Evolutionary conservation across 2,797 vertebrate species (phyloP).

Genomic region (Spinibarbus caldwelli): DNA sequence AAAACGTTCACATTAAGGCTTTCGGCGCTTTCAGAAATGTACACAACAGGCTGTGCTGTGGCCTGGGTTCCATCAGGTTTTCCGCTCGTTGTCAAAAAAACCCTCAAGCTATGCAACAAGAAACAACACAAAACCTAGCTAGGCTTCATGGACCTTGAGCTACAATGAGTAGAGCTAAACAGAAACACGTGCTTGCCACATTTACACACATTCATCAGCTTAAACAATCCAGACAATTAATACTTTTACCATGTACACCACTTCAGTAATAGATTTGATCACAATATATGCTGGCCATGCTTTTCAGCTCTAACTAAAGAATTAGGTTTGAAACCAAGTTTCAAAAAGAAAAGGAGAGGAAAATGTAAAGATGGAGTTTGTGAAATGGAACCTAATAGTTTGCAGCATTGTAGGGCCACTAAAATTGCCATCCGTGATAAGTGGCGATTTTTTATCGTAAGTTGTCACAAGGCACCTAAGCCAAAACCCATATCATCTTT

Average conservation of each 20-base stretch:
- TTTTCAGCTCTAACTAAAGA: constrained; percentile 78
- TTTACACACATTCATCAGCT: constrained; percentile 66
- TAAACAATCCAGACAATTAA: constrained; percentile 63
- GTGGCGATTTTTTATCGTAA: constrained; percentile 90
- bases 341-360: constrained; percentile 60
- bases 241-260: constrained; percentile 64
- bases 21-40: constrained; percentile 89
- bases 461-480: constrained; percentile 97
- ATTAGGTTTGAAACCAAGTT: constrained; percentile 71
- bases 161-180: constrained; percentile 60
- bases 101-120: constrained; percentile 77
- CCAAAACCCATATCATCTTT: constrained; percentile 88
- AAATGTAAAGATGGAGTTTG: constrained; percentile 83
- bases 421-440: constrained; percentile 95
- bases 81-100: constrained; percentile 82
- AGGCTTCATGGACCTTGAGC: constrained; percentile 56
- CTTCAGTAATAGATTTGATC: constrained; percentile 59
- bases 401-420: constrained; percentile 99
- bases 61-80: constrained; percentile 80
- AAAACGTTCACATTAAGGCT: constrained; percentile 88
- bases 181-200: constrained; percentile 73
- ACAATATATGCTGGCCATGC: constrained; percentile 75
- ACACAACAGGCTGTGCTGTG: constrained; percentile 84
- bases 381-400: constrained; percentile 96
- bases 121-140: constrained; percentile 72